Evolutionary conservation across 2,113 vertebrate species (phyloP).

Genomic region (Macquaria ambigua): DNA sequence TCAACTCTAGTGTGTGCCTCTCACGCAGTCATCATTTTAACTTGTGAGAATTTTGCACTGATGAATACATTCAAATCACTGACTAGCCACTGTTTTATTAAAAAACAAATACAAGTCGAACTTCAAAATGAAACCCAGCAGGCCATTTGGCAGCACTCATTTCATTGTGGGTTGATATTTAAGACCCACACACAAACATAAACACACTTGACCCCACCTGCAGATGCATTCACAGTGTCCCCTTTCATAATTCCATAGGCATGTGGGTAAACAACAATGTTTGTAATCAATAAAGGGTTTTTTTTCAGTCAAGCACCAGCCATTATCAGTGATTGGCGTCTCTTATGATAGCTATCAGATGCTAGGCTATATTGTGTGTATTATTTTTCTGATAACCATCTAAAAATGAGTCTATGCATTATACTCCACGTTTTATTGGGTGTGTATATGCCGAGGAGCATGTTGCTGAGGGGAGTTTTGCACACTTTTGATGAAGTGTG

Average conservation of each 20-base stretch:
- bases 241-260: constrained; percentile 26
- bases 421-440: not conserved
- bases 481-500: not conserved
- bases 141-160: not conserved
- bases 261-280: constrained; percentile 48
- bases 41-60: not conserved
- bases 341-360: not conserved
- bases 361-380: not conserved
- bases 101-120: not conserved
- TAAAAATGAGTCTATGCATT: not conserved
- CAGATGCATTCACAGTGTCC: constrained; percentile 27
- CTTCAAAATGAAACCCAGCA: too few relatives aligned
- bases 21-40: too few relatives aligned
- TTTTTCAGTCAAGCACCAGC: not conserved
- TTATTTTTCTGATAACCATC: not conserved
- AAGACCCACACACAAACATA: not conserved
- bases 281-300: constrained; percentile 49
- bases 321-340: not conserved
- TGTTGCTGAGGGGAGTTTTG: not conserved
- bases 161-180: not conserved
- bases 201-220: constrained; percentile 27
- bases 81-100: not conserved
- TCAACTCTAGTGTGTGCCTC: not conserved
- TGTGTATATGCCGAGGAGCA: not conserved
- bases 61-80: not conserved